Conservation (phyloP, 1,140 invertebrate species). For the Rhopalosiphum maidis region DNA sequence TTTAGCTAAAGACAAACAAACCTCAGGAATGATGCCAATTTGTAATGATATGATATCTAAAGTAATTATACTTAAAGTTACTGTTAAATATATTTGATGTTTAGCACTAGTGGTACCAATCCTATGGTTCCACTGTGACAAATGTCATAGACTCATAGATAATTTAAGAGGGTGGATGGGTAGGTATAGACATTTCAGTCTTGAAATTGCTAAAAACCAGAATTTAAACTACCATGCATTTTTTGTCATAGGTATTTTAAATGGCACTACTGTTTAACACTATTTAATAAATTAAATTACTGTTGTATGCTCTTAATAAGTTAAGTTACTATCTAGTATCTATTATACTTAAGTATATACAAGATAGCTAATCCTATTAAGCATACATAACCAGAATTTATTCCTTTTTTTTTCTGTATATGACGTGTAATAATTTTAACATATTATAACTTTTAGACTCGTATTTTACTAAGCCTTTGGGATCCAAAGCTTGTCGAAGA, state of each 20-base stretch:
- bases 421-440: background rate
- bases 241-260: no score
- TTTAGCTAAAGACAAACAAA: slow-evolving; percentile 75
- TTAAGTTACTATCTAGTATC: background rate
- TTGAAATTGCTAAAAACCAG: no score
- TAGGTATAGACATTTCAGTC: no score
- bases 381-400: background rate
- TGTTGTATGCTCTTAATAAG: background rate
- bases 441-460: slow-evolving; percentile 65
- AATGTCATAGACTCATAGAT: no score
- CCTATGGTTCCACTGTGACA: no score
- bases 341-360: background rate
- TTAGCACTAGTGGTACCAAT: background rate
- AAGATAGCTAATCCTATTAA: background rate
- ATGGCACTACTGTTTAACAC: background rate
- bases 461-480: slow-evolving; percentile 80
- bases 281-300: background rate
- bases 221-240: no score
- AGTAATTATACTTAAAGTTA: slow-evolving; percentile 61
- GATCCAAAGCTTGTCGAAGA: slow-evolving; percentile 84
- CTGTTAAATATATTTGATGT: background rate
- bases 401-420: background rate
- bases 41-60: slow-evolving; percentile 81
- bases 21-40: slow-evolving; percentile 76
- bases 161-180: no score